Evolutionary conservation across 2,113 vertebrate species (phyloP).

Genomic region (Pachypanchax playfairii): DNA sequence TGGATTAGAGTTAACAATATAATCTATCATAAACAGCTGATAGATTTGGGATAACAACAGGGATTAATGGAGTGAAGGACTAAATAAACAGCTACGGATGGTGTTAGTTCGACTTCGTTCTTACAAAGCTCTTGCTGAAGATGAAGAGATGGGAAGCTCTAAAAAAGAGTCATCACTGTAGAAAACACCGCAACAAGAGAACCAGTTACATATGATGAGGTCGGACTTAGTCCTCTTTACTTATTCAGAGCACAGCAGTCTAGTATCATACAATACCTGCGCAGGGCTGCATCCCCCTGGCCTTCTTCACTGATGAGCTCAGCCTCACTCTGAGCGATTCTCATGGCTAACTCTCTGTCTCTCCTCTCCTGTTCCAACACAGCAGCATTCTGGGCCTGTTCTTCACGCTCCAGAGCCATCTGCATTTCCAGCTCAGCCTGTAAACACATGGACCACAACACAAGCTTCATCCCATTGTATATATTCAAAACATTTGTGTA

Average conservation of each 20-base stretch:
- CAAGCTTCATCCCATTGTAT: slow-evolving; percentile 11
- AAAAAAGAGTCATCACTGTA: slow-evolving; percentile 70
- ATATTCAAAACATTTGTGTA: too few species aligned
- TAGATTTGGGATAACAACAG: slow-evolving; percentile 29
- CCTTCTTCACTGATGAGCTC: slow-evolving; percentile 93
- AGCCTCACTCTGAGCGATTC: slow-evolving; percentile 93
- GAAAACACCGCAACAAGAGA: slow-evolving; percentile 62
- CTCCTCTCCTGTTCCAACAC: slow-evolving; percentile 92
- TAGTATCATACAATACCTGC: slow-evolving; percentile 82
- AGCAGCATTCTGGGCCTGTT: slow-evolving; percentile 85
- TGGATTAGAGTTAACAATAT: slow-evolving; percentile 37
- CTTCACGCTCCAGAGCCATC: slow-evolving; percentile 87
- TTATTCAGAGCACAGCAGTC: not conserved
- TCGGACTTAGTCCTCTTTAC: not conserved
- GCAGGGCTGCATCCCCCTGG: slow-evolving; percentile 84
- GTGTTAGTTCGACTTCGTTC: slow-evolving; percentile 18
- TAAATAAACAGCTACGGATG: slow-evolving; percentile 12
- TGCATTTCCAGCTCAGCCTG: slow-evolving; percentile 92
- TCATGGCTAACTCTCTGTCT: slow-evolving; percentile 93
- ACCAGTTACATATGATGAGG: slow-evolving; percentile 32
- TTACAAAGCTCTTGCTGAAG: slow-evolving; percentile 77
- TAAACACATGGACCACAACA: slow-evolving; percentile 21
- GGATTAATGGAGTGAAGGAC: slow-evolving; percentile 22
- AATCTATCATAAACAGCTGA: slow-evolving; percentile 41
- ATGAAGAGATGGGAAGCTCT: slow-evolving; percentile 60